Percentiles rank a stretch among this genome's conserved stretches.
These are phyloP conservation scores for Drosophila asahinai DNA, from an alignment of 1,140 invertebrate species.

Conservation along the genomic window DNA sequence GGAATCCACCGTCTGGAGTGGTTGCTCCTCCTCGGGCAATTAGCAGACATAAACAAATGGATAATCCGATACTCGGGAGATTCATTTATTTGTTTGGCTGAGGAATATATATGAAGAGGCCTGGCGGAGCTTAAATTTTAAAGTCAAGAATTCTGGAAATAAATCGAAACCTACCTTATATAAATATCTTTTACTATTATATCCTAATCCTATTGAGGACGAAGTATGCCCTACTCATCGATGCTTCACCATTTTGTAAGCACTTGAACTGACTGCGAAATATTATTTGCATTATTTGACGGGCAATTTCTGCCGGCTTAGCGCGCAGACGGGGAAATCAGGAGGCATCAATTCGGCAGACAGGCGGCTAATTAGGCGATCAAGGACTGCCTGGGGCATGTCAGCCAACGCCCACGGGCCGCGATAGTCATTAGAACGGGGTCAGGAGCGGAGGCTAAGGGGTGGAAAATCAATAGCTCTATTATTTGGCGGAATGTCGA, in stretches of 20 bases:
- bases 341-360: slow-evolving; percentile 41
- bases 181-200: no score
- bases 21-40: background rate
- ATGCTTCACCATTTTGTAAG: background rate
- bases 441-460: slow-evolving; percentile 10
- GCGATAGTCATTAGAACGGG: slow-evolving; percentile 55
- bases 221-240: background rate
- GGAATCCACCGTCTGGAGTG: background rate
- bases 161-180: no score
- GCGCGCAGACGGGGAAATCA: slow-evolving; percentile 18
- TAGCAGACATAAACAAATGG: slow-evolving; percentile 43
- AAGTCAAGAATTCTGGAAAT: background rate
- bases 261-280: background rate
- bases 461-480: slow-evolving; percentile 77
- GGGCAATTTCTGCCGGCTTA: slow-evolving; percentile 5
- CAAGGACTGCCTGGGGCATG: slow-evolving; percentile 59
- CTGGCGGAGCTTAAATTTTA: background rate
- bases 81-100: slow-evolving; percentile 24
- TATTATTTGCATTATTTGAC: slow-evolving; percentile 28
- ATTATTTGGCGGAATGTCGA: slow-evolving; percentile 67
- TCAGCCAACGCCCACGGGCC: slow-evolving; percentile 46
- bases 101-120: background rate
- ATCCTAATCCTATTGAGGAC: background rate
- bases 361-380: slow-evolving; percentile 70
- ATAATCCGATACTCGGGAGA: slow-evolving; percentile 12